phyloP scores from a whole-genome alignment of 1,140 invertebrate genomes.

The Drosophila sturtevanti region DNA sequence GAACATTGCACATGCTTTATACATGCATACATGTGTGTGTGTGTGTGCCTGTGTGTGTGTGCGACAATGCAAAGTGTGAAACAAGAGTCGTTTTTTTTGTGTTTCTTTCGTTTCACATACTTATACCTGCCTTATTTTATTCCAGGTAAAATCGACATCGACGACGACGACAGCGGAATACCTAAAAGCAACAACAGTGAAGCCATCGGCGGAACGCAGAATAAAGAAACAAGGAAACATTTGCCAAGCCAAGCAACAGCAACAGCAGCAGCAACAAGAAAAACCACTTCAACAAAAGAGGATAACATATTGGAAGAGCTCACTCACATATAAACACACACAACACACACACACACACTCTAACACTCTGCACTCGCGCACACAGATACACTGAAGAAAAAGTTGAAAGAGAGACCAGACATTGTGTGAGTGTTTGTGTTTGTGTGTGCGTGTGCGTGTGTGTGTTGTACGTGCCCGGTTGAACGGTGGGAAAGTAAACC shows the following conservation, averaged over 20 bases:
- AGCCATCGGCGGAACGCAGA: slow-evolving; percentile 61
- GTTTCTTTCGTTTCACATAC: slow-evolving; percentile 15
- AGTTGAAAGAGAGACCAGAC: slow-evolving; percentile 28
- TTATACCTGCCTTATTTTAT: slow-evolving; percentile 80
- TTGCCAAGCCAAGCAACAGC: slow-evolving; percentile 62
- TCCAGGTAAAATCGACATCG: slow-evolving; percentile 69
- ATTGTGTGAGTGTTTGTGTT: slow-evolving; percentile 18
- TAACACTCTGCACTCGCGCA: slow-evolving; percentile 9
- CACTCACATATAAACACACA: slow-evolving; percentile 35
- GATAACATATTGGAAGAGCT: slow-evolving; percentile 80
- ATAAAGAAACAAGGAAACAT: slow-evolving; percentile 81
- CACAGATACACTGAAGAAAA: slow-evolving; percentile 23
- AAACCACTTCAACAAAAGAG: slow-evolving; percentile 81
- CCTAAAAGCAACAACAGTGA: slow-evolving; percentile 61
- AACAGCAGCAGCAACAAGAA: slow-evolving; percentile 70
- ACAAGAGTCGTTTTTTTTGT: slow-evolving; percentile 72
- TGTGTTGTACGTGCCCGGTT: slow-evolving; percentile 48
- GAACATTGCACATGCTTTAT: slow-evolving; percentile 27
- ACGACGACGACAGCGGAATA: slow-evolving; percentile 73
- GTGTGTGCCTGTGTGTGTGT: slow-evolving; percentile 36
- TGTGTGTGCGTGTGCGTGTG: not conserved
- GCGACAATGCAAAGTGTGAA: slow-evolving; percentile 76
- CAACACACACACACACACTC: not conserved
- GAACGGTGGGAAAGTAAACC: slow-evolving; percentile 75
- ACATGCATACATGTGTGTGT: slow-evolving; percentile 35